These are phyloP conservation scores for Eurytoma californica DNA, from an alignment of 2,888 invertebrate species.

Conservation along the genomic window DNA sequence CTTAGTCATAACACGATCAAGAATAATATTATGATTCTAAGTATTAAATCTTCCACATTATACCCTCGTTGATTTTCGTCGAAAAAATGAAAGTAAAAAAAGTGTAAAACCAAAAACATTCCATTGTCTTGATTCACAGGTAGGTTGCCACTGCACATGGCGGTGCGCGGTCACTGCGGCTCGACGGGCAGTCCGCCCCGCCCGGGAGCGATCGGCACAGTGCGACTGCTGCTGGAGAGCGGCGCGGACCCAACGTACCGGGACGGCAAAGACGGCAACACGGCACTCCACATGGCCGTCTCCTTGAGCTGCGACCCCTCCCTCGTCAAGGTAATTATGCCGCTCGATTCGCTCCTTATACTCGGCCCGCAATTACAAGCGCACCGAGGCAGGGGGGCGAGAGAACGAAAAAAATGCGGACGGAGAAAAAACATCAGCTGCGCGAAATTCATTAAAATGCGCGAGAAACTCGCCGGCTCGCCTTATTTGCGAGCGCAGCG, in stretches of 20 bases:
- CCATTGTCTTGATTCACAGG: slow-evolving; percentile 58
- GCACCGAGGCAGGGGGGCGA: too few species aligned
- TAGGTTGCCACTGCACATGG: slow-evolving; percentile 68
- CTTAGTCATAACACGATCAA: too few species aligned
- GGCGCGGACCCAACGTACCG: slow-evolving; percentile 63
- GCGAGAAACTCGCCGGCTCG: too few species aligned
- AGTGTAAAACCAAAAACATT: too few species aligned
- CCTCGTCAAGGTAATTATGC: slow-evolving; percentile 64
- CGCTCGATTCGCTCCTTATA: not conserved
- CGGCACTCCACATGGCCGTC: slow-evolving; percentile 67
- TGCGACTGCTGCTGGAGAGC: slow-evolving; percentile 63
- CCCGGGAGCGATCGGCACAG: slow-evolving; percentile 57
- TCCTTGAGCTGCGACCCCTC: slow-evolving; percentile 63
- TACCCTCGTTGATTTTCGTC: too few species aligned
- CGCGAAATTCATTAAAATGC: too few species aligned
- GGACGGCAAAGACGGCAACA: slow-evolving; percentile 64
- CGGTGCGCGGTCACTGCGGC: slow-evolving; percentile 64
- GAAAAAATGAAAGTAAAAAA: too few species aligned
- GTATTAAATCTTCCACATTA: too few species aligned
- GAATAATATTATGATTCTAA: too few species aligned
- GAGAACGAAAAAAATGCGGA: too few species aligned
- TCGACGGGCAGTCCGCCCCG: slow-evolving; percentile 49
- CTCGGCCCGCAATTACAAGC: not conserved
- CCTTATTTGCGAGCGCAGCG: too few species aligned
- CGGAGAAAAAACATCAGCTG: too few species aligned